Evolutionary conservation across 2,888 invertebrate species (phyloP), one percentile per base, ranked within the genome.

Genomic region (Adelognathus sp.): DNA sequence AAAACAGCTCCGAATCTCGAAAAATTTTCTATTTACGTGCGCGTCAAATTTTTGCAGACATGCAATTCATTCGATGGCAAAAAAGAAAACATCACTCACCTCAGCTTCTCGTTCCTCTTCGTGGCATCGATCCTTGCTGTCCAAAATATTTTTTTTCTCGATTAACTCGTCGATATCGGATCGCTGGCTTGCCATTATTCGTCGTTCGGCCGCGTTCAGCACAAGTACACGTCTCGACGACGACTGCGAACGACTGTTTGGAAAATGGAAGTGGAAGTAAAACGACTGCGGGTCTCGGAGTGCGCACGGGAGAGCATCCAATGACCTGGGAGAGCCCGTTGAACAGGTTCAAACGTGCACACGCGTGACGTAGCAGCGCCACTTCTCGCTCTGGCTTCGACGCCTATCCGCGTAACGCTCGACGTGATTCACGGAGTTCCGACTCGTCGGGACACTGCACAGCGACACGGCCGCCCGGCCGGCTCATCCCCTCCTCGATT

Each of bases 261-360:
- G 33, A n/a, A 33, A 52, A 52, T 27, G 36, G 11, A n/a, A 66
- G 24, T n/a, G 36, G n/a, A 36, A 9, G 36, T n/a, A 36, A 36
- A 39, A 52, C 21, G 7, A 36, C 64, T 52, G 46, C 36, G 24
- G 31, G 14, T 11, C 9, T 14, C n/a, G n/a, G n/a, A n/a, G n/a
- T n/a, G 46, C 21, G 33, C 46, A 46, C 50, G 18, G 3, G n/a
- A n/a, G n/a, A n/a, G 33, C 18, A 33, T 11, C 64, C 24, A 50
- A 64, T 50, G 64, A 64, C 63, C 46, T 18, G 31, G 46, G 52
- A 5, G 33, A 33, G 11, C 16, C 14, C 46, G 31, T 50, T 24
- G 31, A 6, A 24, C 64, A 52, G 36, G 64, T 66, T 66, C 6
- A 52, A 66, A 66, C 64, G 50, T 66, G 64, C 36, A 66, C 64